Evolutionary conservation across 1,140 invertebrate species (phyloP).

Genomic region (Apis cerana): DNA sequence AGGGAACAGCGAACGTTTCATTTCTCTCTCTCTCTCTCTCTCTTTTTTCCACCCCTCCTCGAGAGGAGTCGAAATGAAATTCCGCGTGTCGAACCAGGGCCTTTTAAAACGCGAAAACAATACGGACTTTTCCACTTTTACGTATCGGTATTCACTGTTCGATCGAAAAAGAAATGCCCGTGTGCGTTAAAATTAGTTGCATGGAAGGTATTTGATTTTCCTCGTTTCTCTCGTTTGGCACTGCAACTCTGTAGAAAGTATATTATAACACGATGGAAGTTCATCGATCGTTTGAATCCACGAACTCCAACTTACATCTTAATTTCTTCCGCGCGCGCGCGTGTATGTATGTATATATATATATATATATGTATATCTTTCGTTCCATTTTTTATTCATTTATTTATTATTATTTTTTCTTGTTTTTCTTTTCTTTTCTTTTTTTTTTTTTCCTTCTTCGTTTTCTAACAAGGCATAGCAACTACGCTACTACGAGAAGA

Average conservation of each 20-base stretch:
- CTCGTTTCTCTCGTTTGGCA: background rate
- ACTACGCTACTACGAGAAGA: constrained; percentile 67
- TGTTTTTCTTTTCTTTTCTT: background rate
- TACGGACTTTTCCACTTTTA: background rate
- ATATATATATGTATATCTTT: background rate
- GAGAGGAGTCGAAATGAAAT: background rate
- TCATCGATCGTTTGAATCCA: background rate
- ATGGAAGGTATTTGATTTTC: background rate
- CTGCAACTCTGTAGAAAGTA: background rate
- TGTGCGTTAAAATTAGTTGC: constrained; percentile 6
- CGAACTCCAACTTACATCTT: background rate
- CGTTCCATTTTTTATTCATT: background rate
- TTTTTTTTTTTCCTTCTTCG: background rate
- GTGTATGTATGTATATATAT: background rate
- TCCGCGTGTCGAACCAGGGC: background rate
- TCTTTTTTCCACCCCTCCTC: background rate
- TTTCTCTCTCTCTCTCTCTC: background rate
- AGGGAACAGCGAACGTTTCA: constrained; percentile 19
- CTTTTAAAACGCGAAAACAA: background rate
- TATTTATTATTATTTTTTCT: too few species aligned
- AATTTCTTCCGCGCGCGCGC: background rate
- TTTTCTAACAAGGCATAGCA: constrained; percentile 68
- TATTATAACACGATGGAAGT: background rate
- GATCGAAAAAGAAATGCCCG: constrained; percentile 10
- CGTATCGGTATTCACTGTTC: background rate